A percentile compares a stretch with the other conserved stretches of the same genome.
phyloP scores from a whole-genome alignment of 2,797 vertebrate species.

The Eurystomus glaucurus region DNA sequence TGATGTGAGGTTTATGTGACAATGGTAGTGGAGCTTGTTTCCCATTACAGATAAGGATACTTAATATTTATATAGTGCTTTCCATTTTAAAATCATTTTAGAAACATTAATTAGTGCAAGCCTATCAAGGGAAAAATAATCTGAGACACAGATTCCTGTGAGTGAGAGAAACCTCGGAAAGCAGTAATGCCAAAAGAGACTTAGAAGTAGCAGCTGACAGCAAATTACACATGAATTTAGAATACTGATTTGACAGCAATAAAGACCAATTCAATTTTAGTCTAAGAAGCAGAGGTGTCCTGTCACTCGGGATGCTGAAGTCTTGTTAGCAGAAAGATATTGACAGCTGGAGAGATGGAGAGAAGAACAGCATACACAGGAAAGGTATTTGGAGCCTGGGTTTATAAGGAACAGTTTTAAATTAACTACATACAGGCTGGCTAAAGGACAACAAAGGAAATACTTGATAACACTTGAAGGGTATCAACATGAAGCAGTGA shows the following conservation, averaged over 20 bases:
- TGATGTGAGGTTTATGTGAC: conserved; percentile 47
- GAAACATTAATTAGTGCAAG: conserved; percentile 25
- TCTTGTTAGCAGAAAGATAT: not conserved
- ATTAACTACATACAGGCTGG: not conserved
- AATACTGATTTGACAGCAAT: conserved; percentile 45
- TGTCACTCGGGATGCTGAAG: not conserved
- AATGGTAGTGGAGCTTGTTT: conserved; percentile 28
- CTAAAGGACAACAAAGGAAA: conserved; percentile 1
- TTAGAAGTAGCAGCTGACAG: conserved; percentile 38
- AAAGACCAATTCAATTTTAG: conserved; percentile 1
- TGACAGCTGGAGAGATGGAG: conserved; percentile 10
- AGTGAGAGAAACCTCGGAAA: conserved; percentile 1
- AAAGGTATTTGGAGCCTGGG: not conserved
- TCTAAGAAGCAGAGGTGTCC: not conserved
- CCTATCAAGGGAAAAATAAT: conserved; percentile 36
- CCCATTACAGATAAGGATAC: conserved; percentile 43
- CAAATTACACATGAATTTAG: conserved; percentile 35
- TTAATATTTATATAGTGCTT: conserved; percentile 49
- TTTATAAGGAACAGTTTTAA: not conserved
- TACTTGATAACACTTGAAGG: conserved; percentile 21
- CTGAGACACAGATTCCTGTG: not conserved
- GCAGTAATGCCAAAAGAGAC: not conserved
- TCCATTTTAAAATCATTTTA: conserved; percentile 43
- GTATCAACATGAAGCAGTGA: not conserved
- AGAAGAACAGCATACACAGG: not conserved